Evolutionary conservation across 2,888 invertebrate species (phyloP).

Genomic region (Amblyjoppa proteus): DNA sequence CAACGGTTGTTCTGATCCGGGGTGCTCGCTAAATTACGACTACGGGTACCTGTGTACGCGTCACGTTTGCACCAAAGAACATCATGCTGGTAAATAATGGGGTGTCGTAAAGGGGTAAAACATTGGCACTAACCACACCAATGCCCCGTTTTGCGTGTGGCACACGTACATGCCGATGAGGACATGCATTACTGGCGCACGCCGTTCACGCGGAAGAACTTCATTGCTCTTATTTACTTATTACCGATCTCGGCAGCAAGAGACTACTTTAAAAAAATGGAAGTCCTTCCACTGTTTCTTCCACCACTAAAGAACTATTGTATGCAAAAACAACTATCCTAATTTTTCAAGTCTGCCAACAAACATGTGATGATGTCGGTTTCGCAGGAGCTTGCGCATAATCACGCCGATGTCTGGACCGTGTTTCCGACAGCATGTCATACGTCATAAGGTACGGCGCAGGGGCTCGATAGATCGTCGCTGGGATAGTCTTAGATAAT

Average conservation of each 20-base stretch:
- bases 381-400: neutral
- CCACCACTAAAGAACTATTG: too few relatives aligned
- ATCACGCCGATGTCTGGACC: neutral
- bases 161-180: neutral
- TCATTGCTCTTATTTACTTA: neutral
- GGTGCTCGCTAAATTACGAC: neutral
- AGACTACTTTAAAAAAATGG: neutral
- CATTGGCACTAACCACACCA: neutral
- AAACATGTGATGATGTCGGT: neutral
- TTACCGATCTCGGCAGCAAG: neutral
- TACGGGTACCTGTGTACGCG: slow-evolving; percentile 3
- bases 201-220: neutral
- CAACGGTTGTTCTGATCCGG: slow-evolving; percentile 37
- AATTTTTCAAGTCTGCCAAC: neutral
- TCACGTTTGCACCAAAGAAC: slow-evolving; percentile 14
- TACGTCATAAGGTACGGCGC: neutral
- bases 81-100: slow-evolving; percentile 20
- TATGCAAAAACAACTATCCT: neutral
- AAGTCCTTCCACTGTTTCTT: neutral
- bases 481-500: slow-evolving; percentile 30
- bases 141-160: neutral
- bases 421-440: neutral
- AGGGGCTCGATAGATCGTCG: neutral
- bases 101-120: neutral
- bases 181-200: neutral